Conservation (phyloP, 2,113 vertebrate species). For the Plecturocebus donacophilus region DNA sequence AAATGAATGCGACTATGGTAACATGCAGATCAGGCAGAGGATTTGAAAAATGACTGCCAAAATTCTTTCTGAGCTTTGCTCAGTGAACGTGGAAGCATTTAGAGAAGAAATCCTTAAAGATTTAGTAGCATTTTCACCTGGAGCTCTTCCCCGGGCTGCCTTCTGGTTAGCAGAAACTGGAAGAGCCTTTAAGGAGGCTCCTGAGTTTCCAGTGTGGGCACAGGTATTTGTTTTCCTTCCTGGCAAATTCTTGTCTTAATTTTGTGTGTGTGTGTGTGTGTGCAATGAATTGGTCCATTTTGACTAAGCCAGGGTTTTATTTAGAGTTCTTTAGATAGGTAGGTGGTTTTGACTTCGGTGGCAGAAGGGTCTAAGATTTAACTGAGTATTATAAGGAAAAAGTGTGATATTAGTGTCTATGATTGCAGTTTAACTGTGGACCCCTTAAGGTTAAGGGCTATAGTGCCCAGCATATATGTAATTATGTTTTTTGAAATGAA, state of each 20-base stretch:
- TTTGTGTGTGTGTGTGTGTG: too few relatives aligned
- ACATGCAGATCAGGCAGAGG: neutral
- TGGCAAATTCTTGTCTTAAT: neutral
- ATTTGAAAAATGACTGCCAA: neutral
- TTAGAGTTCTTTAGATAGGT: neutral
- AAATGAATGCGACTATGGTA: slow-evolving; percentile 38
- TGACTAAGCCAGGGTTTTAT: neutral
- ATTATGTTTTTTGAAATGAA: neutral
- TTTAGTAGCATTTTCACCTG: rapidly evolving
- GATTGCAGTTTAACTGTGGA: neutral
- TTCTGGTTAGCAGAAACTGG: neutral
- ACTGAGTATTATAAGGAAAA: neutral
- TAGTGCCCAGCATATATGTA: neutral
- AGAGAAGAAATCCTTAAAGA: neutral
- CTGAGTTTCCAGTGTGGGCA: neutral
- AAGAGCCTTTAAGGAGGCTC: neutral
- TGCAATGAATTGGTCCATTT: neutral
- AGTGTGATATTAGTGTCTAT: neutral
- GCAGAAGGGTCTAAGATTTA: neutral
- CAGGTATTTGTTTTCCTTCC: neutral
- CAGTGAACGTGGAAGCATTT: too few relatives aligned
- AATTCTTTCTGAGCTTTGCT: neutral
- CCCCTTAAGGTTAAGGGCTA: neutral
- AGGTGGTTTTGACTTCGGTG: neutral
- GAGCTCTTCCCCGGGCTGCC: neutral